These are phyloP conservation scores for Scarus forsteni DNA, from an alignment of 2,797 vertebrate species.

Conservation along the genomic window DNA sequence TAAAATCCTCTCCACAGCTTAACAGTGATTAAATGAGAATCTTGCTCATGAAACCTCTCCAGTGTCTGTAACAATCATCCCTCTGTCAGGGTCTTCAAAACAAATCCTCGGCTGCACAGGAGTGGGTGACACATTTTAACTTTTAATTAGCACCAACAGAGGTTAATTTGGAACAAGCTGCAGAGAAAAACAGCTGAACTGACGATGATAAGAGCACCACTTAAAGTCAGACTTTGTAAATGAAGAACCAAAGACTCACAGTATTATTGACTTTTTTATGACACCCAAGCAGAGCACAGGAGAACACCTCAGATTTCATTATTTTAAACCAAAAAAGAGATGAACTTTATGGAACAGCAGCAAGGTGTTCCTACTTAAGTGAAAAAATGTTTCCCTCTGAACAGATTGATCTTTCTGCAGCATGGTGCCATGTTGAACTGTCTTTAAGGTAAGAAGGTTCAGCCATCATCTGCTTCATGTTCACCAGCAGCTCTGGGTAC, in stretches of 20 bases:
- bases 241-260: slow-evolving; percentile 13
- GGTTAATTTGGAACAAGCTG: slow-evolving; percentile 11
- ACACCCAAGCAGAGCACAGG: slow-evolving; percentile 2
- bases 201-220: slow-evolving; percentile 10
- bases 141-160: slow-evolving; percentile 15
- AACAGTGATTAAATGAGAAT: not conserved
- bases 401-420: slow-evolving; percentile 2
- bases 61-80: slow-evolving; percentile 1
- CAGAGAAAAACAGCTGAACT: slow-evolving; percentile 5
- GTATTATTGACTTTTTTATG: not conserved
- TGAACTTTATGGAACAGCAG: not conserved
- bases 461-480: slow-evolving; percentile 3
- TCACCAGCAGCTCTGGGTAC: slow-evolving; percentile 1
- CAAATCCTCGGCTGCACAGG: slow-evolving; percentile 3
- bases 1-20: not conserved
- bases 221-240: slow-evolving; percentile 11
- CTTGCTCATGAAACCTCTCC: not conserved
- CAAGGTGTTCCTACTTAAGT: not conserved
- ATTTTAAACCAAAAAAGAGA: not conserved
- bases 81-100: not conserved
- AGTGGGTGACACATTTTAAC: slow-evolving; percentile 5
- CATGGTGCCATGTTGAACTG: not conserved
- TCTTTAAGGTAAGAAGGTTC: slow-evolving; percentile 5
- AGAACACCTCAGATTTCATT: slow-evolving; percentile 4
- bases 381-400: not conserved